These are phyloP conservation scores for Sesia apiformis DNA, from an alignment of 2,888 invertebrate genomes.

Conservation along the genomic window DNA sequence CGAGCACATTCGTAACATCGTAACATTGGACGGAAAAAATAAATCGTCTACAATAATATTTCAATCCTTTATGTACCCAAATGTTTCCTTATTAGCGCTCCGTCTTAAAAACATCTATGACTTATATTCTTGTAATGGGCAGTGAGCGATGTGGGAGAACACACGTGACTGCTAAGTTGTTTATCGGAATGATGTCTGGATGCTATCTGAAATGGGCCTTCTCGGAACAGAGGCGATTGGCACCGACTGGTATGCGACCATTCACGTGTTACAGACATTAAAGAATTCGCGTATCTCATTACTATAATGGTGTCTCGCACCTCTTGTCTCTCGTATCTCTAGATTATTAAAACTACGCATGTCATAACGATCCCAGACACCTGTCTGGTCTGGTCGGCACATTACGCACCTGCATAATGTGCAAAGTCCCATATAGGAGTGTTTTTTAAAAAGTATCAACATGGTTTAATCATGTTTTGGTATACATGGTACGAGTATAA, in stretches of 20 bases:
- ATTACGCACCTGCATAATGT: too few species aligned
- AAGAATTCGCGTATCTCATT: neutral
- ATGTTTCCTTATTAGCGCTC: neutral
- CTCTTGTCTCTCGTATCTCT: neutral
- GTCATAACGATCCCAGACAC: too few species aligned
- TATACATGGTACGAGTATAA: too few species aligned
- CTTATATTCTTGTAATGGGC: conserved; percentile 21
- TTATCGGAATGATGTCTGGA: conserved; percentile 20
- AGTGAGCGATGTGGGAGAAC: conserved; percentile 11
- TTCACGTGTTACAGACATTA: conserved; percentile 13
- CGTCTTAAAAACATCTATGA: conserved; percentile 22
- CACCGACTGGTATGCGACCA: conserved; percentile 1
- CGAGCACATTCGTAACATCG: conserved; percentile 40
- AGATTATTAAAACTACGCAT: too few species aligned
- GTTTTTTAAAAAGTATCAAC: too few species aligned
- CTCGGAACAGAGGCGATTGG: conserved; percentile 17
- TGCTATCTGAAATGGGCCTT: conserved; percentile 12
- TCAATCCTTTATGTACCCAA: neutral
- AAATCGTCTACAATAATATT: conserved; percentile 14
- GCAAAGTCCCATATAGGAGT: too few species aligned
- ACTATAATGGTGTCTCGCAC: neutral
- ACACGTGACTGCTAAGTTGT: conserved; percentile 31
- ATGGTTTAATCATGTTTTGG: too few species aligned
- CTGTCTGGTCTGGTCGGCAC: too few species aligned
- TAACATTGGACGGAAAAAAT: conserved; percentile 35